Percentiles rank a stretch among this genome's conserved stretches.
These are phyloP conservation scores for Rallus limicola DNA, from an alignment of 2,113 vertebrate genomes.

Conservation along the genomic window DNA sequence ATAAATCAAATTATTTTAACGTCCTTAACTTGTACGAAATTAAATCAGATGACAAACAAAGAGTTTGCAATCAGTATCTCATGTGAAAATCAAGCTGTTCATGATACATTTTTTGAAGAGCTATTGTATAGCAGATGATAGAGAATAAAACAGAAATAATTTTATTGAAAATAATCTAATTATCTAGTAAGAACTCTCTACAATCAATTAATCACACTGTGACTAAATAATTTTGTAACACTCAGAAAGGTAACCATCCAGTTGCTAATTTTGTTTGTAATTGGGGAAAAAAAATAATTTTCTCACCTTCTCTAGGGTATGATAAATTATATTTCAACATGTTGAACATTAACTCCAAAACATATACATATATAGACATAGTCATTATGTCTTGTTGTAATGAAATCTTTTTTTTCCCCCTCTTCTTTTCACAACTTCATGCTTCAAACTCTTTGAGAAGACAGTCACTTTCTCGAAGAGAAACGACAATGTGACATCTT, in stretches of 20 bases:
- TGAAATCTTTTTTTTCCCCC: rapidly evolving
- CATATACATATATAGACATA: not conserved
- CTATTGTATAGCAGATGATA: not conserved
- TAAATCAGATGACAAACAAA: not conserved
- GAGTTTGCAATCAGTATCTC: not conserved
- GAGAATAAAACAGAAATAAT: not conserved
- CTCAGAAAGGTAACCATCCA: not conserved
- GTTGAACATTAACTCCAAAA: not conserved
- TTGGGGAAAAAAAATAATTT: not conserved
- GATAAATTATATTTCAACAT: not conserved
- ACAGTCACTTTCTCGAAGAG: not conserved
- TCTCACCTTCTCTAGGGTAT: not conserved
- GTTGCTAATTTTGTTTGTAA: not conserved
- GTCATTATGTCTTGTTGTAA: not conserved
- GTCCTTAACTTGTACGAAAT: not conserved
- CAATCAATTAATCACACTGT: not conserved
- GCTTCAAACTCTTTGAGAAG: not conserved
- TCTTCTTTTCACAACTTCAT: not conserved
- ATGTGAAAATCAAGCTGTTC: not conserved
- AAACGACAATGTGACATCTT: not conserved
- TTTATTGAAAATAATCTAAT: not conserved
- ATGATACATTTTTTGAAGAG: not conserved
- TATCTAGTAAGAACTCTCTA: not conserved
- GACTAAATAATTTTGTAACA: not conserved
- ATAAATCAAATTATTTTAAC: slow-evolving; percentile 27